Percentiles rank a stretch among this genome's conserved stretches.
Conservation (phyloP, 2,888 invertebrate genomes). For the Melipona bicolor region DNA sequence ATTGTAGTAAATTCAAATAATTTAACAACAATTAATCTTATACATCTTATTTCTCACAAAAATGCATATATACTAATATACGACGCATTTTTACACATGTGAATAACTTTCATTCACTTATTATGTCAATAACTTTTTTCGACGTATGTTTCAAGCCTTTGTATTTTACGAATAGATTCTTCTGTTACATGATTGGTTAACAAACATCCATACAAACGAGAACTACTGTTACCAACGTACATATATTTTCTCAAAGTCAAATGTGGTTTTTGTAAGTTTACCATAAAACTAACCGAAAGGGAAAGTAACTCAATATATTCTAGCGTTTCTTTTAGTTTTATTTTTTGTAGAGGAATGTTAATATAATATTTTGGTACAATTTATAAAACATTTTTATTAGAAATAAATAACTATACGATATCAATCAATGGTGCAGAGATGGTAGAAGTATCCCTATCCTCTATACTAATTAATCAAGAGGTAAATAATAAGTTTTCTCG, state of each 20-base stretch:
- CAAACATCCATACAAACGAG: conserved; percentile 10
- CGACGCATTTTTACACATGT: conserved; percentile 5
- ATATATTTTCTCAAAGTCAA: background rate
- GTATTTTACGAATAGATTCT: conserved; percentile 11
- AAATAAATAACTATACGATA: background rate
- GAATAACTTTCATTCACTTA: conserved; percentile 14
- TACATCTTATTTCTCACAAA: conserved; percentile 5
- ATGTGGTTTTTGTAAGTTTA: background rate
- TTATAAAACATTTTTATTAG: background rate
- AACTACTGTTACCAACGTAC: conserved; percentile 18
- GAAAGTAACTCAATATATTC: conserved; percentile 20
- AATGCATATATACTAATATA: background rate
- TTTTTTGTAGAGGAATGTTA: conserved; percentile 17
- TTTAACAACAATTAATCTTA: conserved; percentile 1
- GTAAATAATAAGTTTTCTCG: conserved; percentile 1
- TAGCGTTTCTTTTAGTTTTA: conserved; percentile 17
- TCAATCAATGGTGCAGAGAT: background rate
- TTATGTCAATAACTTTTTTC: conserved; percentile 2
- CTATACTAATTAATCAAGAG: background rate
- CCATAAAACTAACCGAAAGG: conserved; percentile 24
- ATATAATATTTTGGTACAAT: conserved; percentile 5
- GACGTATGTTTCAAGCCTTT: background rate
- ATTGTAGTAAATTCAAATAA: background rate
- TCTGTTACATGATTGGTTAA: conserved; percentile 8
- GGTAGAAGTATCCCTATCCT: background rate